Base-by-base conservation (phyloP, 2,113 vertebrate genomes). In the crab-eating macaque (Macaca fascicularis) region DNA sequence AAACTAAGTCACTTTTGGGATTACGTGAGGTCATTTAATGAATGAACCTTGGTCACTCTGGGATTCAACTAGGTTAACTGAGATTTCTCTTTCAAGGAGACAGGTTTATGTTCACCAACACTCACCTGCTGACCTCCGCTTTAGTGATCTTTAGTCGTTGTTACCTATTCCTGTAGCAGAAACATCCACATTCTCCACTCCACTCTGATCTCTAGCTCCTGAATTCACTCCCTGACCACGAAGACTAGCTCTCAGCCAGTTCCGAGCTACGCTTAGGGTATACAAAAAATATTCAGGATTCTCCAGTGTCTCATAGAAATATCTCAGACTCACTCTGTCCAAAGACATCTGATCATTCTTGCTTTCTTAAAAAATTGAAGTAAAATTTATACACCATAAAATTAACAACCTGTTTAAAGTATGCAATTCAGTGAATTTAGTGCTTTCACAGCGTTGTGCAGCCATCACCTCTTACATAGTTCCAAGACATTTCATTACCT, bases 101-200 rank as follows among this genome's bases (percentile, higher is more conserved):
- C 0, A 2, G 30, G 17, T 1, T 30, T 0, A 0, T 1, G 5
- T 67, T 23, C 35, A 40, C 19, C 27, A 10, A 13, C 16, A n/a
- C 48, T 61, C 43, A 40, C 3, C 61, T 20, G 59, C n/a, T 38
- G 83, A 52, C 43, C 19, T 55, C n/a, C 8, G 43, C 43, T 1
- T 16, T 20, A 79, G 32, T 69, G 7, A 38, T 35, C 20, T 40
- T 70, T 57, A 61, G 50, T 40, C 40, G 6, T 23, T 76, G 35
- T 43, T 13, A 0, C 19, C 27, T 40, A 40, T 8, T 57, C 32
- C 25, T 72, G 3, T 25, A 8, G 50, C 48, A 6, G 50, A 92
- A 32, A 52, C 14, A 38, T 45, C 22, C 55, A 35, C 6, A 2
- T 35, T 48, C 32, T 8, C 32, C 32, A 11, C 67, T 32, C 40